A percentile compares a stretch with the other conserved stretches of the same genome.
Conservation (phyloP, 2,888 invertebrate genomes). For the Meandrusa payeni region DNA sequence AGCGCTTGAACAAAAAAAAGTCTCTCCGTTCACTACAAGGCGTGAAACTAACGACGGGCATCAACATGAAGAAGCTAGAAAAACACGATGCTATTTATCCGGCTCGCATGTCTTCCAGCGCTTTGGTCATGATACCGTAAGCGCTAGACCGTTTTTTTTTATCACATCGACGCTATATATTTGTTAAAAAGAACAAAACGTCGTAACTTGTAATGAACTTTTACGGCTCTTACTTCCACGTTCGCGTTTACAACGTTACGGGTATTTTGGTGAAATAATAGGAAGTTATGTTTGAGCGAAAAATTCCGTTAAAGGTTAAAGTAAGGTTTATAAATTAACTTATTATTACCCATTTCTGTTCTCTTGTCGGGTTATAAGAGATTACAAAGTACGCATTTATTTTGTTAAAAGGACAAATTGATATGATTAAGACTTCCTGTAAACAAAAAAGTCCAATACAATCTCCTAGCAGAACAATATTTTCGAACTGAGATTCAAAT, state of each 20-base stretch:
- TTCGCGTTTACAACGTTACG: neutral
- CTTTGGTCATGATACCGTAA: conserved; percentile 23
- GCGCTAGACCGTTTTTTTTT: conserved; percentile 7
- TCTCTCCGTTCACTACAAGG: conserved; percentile 31
- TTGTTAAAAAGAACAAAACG: conserved; percentile 2
- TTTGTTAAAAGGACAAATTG: too few relatives aligned
- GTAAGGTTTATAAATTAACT: neutral
- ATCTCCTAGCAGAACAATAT: too few relatives aligned
- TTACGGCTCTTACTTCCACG: neutral
- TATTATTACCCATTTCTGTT: too few relatives aligned
- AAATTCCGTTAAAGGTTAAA: conserved; percentile 1
- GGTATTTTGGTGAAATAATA: neutral
- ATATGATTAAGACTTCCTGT: too few relatives aligned
- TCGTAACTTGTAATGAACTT: neutral
- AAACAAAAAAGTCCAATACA: too few relatives aligned
- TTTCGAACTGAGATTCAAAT: too few relatives aligned
- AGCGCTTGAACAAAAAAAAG: conserved; percentile 32
- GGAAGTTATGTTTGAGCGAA: neutral
- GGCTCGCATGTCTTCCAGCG: conserved; percentile 23
- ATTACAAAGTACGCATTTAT: too few relatives aligned
- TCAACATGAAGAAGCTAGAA: conserved; percentile 40
- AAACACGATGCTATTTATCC: conserved; percentile 28
- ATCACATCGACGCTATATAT: conserved; percentile 2
- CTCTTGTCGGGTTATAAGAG: too few relatives aligned
- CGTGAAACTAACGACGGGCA: conserved; percentile 50